Evolutionary conservation across 2,888 invertebrate species (phyloP).

Genomic region (Troides oblongomaculatus): DNA sequence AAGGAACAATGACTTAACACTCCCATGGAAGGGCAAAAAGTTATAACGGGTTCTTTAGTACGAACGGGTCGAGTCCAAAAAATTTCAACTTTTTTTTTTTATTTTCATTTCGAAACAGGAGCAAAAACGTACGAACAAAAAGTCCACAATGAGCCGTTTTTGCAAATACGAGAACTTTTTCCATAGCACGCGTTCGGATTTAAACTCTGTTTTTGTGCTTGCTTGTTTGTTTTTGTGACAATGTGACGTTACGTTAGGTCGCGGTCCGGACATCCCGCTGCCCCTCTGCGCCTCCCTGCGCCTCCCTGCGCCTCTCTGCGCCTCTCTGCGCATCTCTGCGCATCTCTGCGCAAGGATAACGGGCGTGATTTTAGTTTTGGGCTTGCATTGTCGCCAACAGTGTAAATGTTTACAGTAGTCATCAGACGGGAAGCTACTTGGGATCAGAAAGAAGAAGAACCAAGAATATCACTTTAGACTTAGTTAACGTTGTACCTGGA

Average conservation of each 20-base stretch:
- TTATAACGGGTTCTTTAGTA: conserved; percentile 66
- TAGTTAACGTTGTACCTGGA: no score
- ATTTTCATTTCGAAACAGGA: conserved; percentile 59
- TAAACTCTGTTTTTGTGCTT: conserved; percentile 57
- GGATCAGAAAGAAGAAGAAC: no score
- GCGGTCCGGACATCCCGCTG: conserved; percentile 30
- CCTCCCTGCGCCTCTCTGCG: conserved; percentile 27
- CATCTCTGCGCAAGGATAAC: conserved; percentile 14
- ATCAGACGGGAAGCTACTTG: no score
- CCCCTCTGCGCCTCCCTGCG: no score
- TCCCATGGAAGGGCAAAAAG: conserved; percentile 58
- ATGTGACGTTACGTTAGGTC: conserved; percentile 53
- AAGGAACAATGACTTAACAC: conserved; percentile 47
- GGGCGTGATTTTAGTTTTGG: neutral
- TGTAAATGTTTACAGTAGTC: no score
- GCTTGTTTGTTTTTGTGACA: conserved; percentile 49
- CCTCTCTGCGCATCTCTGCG: conserved; percentile 17
- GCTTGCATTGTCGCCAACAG: neutral
- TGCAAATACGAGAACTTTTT: conserved; percentile 71
- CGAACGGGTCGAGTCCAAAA: conserved; percentile 45
- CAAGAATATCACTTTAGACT: no score
- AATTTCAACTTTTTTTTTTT: conserved; percentile 48
- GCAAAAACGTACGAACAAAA: conserved; percentile 67
- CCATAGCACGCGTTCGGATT: conserved; percentile 72
- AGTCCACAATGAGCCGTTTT: conserved; percentile 66